Percentiles rank a stretch among this genome's conserved stretches.
Conservation (phyloP, 2,888 invertebrate genomes). For the Lithophane leautieri region DNA sequence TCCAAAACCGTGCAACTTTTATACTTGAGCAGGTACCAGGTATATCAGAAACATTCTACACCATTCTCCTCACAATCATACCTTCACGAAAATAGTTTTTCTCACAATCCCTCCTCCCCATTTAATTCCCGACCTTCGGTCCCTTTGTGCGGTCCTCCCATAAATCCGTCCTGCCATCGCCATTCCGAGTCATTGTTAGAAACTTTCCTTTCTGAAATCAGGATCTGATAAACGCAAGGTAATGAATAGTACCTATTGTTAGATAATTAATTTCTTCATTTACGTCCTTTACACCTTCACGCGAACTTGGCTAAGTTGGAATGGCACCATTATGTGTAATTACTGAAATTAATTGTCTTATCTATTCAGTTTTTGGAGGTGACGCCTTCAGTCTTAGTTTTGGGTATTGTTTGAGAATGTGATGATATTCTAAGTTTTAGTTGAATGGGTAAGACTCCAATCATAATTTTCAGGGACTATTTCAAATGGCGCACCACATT, state of each 20-base stretch:
- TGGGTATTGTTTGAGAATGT: constrained; percentile 41
- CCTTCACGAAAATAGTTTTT: constrained; percentile 43
- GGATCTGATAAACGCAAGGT: constrained; percentile 78
- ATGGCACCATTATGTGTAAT: constrained; percentile 67
- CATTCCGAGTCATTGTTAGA: constrained; percentile 67
- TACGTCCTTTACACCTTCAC: constrained; percentile 77
- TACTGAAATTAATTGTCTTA: constrained; percentile 64
- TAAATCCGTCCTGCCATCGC: constrained; percentile 75
- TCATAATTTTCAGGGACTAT: constrained; percentile 1
- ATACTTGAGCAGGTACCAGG: neutral
- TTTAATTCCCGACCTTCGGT: constrained; percentile 58
- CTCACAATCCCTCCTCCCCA: constrained; percentile 44
- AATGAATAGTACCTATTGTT: constrained; percentile 83
- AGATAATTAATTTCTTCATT: constrained; percentile 86
- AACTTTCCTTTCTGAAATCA: constrained; percentile 75
- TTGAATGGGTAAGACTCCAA: constrained; percentile 3
- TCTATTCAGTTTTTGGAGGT: constrained; percentile 52
- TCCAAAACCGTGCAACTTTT: neutral
- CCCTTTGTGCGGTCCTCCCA: constrained; percentile 74
- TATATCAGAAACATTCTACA: neutral
- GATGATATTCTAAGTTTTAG: constrained; percentile 27
- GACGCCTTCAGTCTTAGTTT: constrained; percentile 31
- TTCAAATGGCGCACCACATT: neutral
- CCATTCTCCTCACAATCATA: constrained; percentile 6
- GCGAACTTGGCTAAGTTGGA: constrained; percentile 30